phyloP scores from a whole-genome alignment of 2,797 vertebrate species.

The Selene dorsalis region DNA sequence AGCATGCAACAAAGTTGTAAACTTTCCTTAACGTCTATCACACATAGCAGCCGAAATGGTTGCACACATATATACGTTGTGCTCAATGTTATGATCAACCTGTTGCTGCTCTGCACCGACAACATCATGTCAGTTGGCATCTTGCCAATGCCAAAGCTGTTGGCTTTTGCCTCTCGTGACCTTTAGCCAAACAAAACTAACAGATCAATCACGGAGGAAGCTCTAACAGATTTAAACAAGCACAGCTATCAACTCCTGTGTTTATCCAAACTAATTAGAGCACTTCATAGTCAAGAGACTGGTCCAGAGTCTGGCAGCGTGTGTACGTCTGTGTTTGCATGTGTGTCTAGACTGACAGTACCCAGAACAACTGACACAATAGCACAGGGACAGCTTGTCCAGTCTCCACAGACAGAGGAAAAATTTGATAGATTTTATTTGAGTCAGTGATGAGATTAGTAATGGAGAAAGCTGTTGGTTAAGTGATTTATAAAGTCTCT shows the following conservation, averaged over 20 bases:
- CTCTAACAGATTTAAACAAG: slow-evolving; percentile 69
- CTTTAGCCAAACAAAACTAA: slow-evolving; percentile 50
- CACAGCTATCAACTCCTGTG: slow-evolving; percentile 59
- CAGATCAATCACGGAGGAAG: slow-evolving; percentile 59
- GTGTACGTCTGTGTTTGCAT: slow-evolving; percentile 11
- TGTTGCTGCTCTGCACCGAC: background rate
- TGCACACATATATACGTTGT: background rate
- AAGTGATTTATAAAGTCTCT: slow-evolving; percentile 30
- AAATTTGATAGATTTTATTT: slow-evolving; percentile 47
- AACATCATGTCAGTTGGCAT: background rate
- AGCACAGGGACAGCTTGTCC: slow-evolving; percentile 38
- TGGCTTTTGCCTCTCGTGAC: slow-evolving; percentile 53
- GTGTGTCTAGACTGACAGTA: slow-evolving; percentile 42
- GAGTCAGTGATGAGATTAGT: slow-evolving; percentile 5
- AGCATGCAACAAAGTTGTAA: background rate
- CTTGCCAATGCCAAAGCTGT: slow-evolving; percentile 10
- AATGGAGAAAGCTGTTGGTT: slow-evolving; percentile 36
- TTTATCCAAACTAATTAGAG: slow-evolving; percentile 77
- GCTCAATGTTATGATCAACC: background rate
- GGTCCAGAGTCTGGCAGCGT: slow-evolving; percentile 32
- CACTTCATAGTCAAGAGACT: slow-evolving; percentile 74
- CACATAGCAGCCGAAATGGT: background rate
- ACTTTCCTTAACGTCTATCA: background rate
- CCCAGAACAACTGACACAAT: slow-evolving; percentile 40
- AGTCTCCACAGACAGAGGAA: slow-evolving; percentile 20